A percentile compares a stretch with the other conserved stretches of the same genome.
These are phyloP conservation scores for Musca vetustissima DNA, from an alignment of 1,140 invertebrate genomes.

Conservation along the genomic window DNA sequence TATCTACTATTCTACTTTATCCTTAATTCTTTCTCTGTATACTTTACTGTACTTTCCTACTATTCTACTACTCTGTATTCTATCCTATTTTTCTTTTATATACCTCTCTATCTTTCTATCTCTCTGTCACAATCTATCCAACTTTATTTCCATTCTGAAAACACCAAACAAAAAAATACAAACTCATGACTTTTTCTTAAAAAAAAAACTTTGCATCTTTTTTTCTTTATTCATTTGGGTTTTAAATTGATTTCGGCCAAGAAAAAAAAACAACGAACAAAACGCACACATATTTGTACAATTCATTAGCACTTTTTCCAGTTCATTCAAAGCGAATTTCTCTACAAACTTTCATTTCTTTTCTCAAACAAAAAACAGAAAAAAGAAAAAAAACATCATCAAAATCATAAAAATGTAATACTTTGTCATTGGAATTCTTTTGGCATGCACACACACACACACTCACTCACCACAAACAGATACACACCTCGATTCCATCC, in stretches of 20 bases:
- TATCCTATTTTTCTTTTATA: neutral
- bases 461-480: too few species aligned
- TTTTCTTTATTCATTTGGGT: conserved; percentile 26
- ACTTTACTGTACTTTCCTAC: too few species aligned
- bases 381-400: too few species aligned
- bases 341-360: conserved; percentile 38
- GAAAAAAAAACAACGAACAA: conserved; percentile 39
- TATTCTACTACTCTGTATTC: too few species aligned
- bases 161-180: conserved; percentile 42
- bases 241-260: conserved; percentile 29
- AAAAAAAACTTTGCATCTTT: conserved; percentile 36
- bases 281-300: conserved; percentile 35
- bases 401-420: neutral
- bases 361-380: conserved; percentile 26
- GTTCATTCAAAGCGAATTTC: conserved; percentile 28
- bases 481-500: neutral
- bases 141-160: conserved; percentile 25
- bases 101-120: conserved; percentile 31
- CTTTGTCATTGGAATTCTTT: too few species aligned
- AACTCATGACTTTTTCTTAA: conserved; percentile 51
- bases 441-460: too few species aligned
- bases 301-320: conserved; percentile 27
- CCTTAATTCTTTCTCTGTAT: too few species aligned
- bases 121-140: too few species aligned
- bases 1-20: conserved; percentile 16